Percentiles rank a stretch among this genome's conserved stretches.
Conservation (phyloP, 2,888 invertebrate genomes). For the Hydropsyche betteni region DNA sequence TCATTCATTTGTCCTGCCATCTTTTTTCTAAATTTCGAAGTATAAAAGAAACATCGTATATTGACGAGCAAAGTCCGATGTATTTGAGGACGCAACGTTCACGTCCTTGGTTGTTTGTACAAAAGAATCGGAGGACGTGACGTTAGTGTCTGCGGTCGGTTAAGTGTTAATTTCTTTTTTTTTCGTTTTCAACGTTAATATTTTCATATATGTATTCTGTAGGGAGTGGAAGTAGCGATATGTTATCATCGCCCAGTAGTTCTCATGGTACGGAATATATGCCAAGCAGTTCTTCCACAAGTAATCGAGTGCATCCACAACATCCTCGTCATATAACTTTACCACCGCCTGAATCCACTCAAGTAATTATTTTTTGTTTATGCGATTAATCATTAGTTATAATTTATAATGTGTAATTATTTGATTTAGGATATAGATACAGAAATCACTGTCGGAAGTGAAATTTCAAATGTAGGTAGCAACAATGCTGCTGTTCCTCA, state of each 20-base stretch:
- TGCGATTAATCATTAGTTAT: background rate
- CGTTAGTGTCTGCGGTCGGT: too few species aligned
- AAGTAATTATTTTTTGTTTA: constrained; percentile 52
- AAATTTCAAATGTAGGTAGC: constrained; percentile 12
- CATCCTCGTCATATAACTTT: constrained; percentile 68
- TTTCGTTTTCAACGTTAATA: background rate
- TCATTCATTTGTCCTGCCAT: too few species aligned
- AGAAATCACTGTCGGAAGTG: constrained; percentile 42
- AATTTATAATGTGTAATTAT: background rate
- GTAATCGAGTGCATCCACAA: constrained; percentile 71
- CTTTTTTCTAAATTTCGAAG: too few species aligned
- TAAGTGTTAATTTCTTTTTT: background rate
- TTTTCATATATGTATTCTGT: constrained; percentile 16
- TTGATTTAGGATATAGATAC: constrained; percentile 47
- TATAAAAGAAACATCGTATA: too few species aligned
- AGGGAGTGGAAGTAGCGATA: constrained; percentile 54
- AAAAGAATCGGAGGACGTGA: too few species aligned
- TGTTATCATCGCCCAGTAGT: constrained; percentile 73
- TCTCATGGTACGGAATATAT: constrained; percentile 81
- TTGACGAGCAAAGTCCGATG: too few species aligned
- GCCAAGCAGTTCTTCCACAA: constrained; percentile 82
- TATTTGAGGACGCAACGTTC: too few species aligned
- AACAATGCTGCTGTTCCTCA: constrained; percentile 28
- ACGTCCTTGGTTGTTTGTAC: too few species aligned
- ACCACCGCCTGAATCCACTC: constrained; percentile 58